Evolutionary conservation across 2,797 vertebrate species (phyloP), one percentile per base, ranked within the genome.

Genomic region (Gobionotothen gibberifrons): DNA sequence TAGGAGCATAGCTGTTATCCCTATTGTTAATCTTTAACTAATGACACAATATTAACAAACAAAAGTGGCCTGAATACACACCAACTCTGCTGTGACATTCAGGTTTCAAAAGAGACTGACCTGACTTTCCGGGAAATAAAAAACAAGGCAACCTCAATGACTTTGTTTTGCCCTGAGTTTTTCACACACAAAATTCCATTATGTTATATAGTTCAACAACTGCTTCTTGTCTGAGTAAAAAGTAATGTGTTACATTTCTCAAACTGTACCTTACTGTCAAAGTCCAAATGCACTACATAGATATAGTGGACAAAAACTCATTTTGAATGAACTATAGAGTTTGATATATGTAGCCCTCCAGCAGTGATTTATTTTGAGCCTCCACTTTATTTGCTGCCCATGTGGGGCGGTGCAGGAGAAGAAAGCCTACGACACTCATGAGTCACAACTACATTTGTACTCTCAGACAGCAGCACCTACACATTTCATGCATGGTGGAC

Each of bases 361-460:
- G 83, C 84, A 57, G 59, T 87, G 87, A 90, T 91, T 91, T 93
- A 91, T 93, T 93, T 87, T 82, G 70, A 90, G 81, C 71, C 66
- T 79, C 76, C 83, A 69, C 42, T 85, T 82, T 71, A 73, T 81
- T 88, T 86, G 54, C 72, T 69, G 79, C 79, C 68, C 83, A 74
- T 61, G 64, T 79, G 85, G 83, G 85, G 87, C 72, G 32, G 6
- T 36, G 7, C 32, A 36, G 32, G 32, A 36, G 32, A 36, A 36
- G 32, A 64, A 85, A 89, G 87, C 81, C 89, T 79, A 79, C 76
- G 81, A 66, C 77, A 12, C 75, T 86, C 84, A 85, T 90, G 89
- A 91, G 86, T 93, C 87, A 93, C 72, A 85, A 83, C 80, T 82
- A 82, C 6, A 92, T 92, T 87, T 89, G 86, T 87, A 70, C 84